Evolutionary conservation across 2,888 invertebrate species (phyloP).

Genomic region (Hydraecia micacea): DNA sequence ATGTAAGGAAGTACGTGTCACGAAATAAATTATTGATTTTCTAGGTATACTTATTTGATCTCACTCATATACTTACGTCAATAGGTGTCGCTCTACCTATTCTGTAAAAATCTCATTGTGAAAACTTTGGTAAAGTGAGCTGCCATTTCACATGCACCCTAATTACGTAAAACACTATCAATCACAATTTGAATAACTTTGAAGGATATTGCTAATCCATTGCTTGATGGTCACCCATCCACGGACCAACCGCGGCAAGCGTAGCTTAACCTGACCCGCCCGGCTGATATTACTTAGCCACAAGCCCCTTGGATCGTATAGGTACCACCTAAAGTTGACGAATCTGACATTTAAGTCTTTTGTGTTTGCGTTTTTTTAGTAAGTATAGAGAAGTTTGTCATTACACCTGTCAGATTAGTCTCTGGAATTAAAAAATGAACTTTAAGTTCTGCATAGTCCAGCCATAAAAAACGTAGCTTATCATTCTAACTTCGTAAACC

Average conservation of each 20-base stretch:
- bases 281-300: too few relatives aligned
- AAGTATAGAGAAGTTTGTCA: too few relatives aligned
- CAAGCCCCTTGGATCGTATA: too few relatives aligned
- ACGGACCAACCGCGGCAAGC: too few relatives aligned
- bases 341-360: too few relatives aligned
- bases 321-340: too few relatives aligned
- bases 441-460: too few relatives aligned
- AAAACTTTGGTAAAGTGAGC: neutral
- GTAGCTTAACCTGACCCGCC: too few relatives aligned
- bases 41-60: neutral
- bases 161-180: neutral
- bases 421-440: too few relatives aligned
- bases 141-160: neutral
- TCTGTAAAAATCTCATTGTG: neutral
- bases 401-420: too few relatives aligned
- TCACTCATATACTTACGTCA: neutral
- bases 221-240: too few relatives aligned
- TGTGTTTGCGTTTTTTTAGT: too few relatives aligned
- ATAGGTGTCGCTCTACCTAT: neutral
- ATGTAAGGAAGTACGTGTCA: neutral
- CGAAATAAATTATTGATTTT: neutral
- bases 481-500: constrained; percentile 30
- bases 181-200: neutral
- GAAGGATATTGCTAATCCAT: neutral
- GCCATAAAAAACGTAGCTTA: neutral